Evolutionary conservation across 1,140 invertebrate species (phyloP), one percentile per base, ranked within the genome.

Genomic region (Cydia pomonella): DNA sequence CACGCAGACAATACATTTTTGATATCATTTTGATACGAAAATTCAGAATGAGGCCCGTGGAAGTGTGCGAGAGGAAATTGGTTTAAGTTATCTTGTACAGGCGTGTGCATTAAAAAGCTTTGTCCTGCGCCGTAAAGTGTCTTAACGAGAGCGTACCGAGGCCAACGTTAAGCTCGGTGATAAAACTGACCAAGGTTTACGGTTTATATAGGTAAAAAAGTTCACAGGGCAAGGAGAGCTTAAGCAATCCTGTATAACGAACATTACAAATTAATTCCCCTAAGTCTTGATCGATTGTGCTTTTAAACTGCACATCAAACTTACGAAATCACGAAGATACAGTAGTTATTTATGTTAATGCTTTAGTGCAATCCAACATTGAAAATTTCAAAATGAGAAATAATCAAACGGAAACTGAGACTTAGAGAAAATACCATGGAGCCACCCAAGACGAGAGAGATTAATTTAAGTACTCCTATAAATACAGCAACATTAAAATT

Each of bases 161-260:
- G 64, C 10, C 6, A 69, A 21, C 29, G 9, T 18, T 33, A 69
- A 33, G 64, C 29, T 18, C 29, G 27, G 29, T 2, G 64, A 69
- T 38, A 33, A 69, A 69, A 33, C 29, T 38, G 29, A 69, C 29
- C 64, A 69, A 69, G n/a, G 29, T 38, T 69, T 38, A 69, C 7
- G 64, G 27, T n/a, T 69, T 69, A 9, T 38, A 44, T 44, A 12
- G 41, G 29, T 27, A 64, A 3, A 2, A 3, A 23, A 23, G 9
- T 59, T 59, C 18, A 44, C 41, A 3, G 18, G n/a, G 16, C 53
- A 21, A 9, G n/a, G n/a, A 53, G 16, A 47, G n/a, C 47, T n/a
- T 50, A n/a, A 50, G n/a, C 16, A 50, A 50, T 50, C 6, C n/a
- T 18, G 16, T n/a, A 50, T 50, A 50, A 50, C 4, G 47, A 12